Conservation (phyloP, 2,888 invertebrate genomes). For the Caenorhabditis drosophilae region DNA sequence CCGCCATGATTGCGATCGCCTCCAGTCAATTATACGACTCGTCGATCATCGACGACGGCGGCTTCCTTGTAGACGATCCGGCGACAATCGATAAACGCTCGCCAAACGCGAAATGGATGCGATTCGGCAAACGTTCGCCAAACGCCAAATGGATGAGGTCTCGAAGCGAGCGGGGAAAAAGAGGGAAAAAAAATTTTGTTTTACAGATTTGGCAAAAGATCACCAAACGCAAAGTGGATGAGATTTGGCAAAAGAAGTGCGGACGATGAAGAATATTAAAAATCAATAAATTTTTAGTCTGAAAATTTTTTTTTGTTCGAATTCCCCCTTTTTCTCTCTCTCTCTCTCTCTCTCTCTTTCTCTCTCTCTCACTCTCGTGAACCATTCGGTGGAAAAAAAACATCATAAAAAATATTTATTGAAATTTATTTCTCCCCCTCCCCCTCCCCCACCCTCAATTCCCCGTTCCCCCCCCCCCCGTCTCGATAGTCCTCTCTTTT, state of each 20-base stretch:
- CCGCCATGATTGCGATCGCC: background rate
- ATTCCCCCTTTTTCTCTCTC: background rate
- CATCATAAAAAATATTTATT: no score
- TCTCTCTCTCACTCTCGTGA: no score
- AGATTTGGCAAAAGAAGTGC: conserved; percentile 57
- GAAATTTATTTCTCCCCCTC: no score
- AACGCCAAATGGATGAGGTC: conserved; percentile 64
- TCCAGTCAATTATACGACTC: background rate
- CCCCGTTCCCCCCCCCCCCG: no score
- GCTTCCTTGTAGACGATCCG: background rate
- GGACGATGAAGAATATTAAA: background rate
- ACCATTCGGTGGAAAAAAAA: no score
- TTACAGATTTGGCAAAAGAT: conserved; percentile 62
- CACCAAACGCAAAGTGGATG: conserved; percentile 63
- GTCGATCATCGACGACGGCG: background rate
- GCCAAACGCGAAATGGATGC: conserved; percentile 65
- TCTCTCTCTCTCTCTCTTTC: background rate
- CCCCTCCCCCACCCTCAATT: no score
- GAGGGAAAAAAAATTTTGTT: background rate
- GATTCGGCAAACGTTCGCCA: conserved; percentile 66
- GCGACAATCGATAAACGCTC: conserved; percentile 55
- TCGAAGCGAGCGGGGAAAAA: background rate
- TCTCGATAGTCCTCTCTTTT: no score
- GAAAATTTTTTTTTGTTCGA: background rate
- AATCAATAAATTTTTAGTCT: background rate